These are phyloP conservation scores for Cranoglanis bouderius DNA, from an alignment of 2,113 vertebrate species.

Conservation along the genomic window DNA sequence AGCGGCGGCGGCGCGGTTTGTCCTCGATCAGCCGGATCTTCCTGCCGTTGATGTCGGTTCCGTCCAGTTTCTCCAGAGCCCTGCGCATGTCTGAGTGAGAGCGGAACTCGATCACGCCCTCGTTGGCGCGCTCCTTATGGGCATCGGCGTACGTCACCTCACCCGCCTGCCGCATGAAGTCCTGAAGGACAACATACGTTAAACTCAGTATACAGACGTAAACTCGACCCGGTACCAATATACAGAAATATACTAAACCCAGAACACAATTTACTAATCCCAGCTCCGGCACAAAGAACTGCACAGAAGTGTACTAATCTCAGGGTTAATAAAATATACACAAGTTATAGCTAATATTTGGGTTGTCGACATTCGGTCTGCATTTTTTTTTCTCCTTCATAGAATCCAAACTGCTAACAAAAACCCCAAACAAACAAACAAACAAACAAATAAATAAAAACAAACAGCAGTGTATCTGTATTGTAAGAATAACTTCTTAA, in stretches of 20 bases:
- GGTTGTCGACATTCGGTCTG: background rate
- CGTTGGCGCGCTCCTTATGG: constrained; percentile 96
- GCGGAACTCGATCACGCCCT: constrained; percentile 96
- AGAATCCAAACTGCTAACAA: no score
- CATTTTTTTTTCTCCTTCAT: no score
- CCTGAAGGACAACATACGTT: constrained; percentile 66
- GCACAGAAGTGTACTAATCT: no score
- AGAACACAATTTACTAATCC: no score
- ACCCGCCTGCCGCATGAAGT: constrained; percentile 98
- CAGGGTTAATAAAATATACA: no score
- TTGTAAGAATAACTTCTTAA: no score
- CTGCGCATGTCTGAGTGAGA: constrained; percentile 91
- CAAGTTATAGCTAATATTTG: background rate
- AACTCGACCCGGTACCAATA: background rate
- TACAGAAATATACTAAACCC: no score
- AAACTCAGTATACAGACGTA: background rate
- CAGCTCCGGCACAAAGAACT: no score
- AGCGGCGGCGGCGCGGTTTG: constrained; percentile 82
- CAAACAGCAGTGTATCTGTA: no score
- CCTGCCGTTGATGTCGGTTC: constrained; percentile 93
- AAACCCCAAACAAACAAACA: no score
- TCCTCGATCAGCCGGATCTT: constrained; percentile 95
- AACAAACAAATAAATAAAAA: no score
- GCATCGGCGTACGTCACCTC: constrained; percentile 98
- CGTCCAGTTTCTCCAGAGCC: constrained; percentile 93